Percentiles rank a stretch among this genome's conserved stretches.
Evolutionary conservation across 2,888 invertebrate species (phyloP).

Genomic region (Aphodius granarius): DNA sequence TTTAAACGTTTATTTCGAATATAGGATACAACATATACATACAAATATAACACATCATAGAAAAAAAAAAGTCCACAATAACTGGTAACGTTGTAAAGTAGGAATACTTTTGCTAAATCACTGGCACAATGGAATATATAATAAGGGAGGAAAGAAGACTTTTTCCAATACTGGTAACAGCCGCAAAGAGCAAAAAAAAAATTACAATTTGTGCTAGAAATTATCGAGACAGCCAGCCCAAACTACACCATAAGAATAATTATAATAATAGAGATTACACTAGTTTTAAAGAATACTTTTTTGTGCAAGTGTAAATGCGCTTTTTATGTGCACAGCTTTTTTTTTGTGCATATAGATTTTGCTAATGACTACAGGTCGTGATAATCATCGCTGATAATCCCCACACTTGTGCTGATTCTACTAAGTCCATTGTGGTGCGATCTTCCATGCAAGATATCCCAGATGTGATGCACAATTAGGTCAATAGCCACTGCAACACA

Average conservation of each 20-base stretch:
- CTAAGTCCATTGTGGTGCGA: constrained; percentile 52
- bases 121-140: not conserved
- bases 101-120: not conserved
- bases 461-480: constrained; percentile 98
- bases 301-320: not conserved
- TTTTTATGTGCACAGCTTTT: not conserved
- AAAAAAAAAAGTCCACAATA: not conserved
- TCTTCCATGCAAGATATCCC: constrained; percentile 81
- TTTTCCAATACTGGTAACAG: not conserved
- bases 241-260: not conserved
- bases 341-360: not conserved
- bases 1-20: not conserved
- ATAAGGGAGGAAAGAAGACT: not conserved
- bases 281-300: not conserved
- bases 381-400: constrained; percentile 22
- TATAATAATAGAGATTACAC: too few species aligned
- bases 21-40: not conserved
- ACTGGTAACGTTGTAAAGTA: not conserved
- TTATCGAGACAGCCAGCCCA: not conserved
- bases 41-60: not conserved
- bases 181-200: not conserved
- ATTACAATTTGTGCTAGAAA: not conserved
- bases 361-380: not conserved
- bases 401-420: constrained; percentile 26
- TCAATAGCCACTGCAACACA: constrained; percentile 98